Base-by-base conservation (phyloP, 1,140 invertebrate genomes). In the Drosophila athabasca region DNA sequence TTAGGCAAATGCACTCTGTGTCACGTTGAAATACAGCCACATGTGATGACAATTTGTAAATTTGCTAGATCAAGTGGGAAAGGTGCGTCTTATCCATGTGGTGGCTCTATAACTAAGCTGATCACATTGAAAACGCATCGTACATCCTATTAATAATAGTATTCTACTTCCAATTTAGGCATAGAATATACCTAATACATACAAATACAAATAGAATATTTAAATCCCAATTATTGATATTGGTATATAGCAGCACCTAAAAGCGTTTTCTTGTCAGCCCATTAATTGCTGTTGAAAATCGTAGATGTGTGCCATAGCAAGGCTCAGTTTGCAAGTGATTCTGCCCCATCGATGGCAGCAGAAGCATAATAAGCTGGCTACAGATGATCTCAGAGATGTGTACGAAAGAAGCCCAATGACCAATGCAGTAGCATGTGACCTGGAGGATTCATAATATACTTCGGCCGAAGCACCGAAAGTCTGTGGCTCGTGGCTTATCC, bases 31-130 rank as follows among this genome's bases (percentile, higher is more conserved):
- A 43, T 19, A 0, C 0, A 17, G 3, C 54, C 50, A 53, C 66
- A 59, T 88, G 76, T 87, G 83, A 83, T 43, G 55, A 87, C 83
- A 87, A 87, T 87, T 87, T 87, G 83, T 87, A 51, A 79, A 49
- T 75, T 88, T 88, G 83, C 83, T 45, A 88, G 13, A 88, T 5
- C 2, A 77, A 88, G 29, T 41, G 44, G 19, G 31, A 35, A 35
- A 0, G 31, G 54, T 54, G 83, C 57, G 75, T 61, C 55, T 88
- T 88, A 87, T 87, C 83, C 83, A 82, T 88, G 83, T 79, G 24
- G 15, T 76, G 11, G 13, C 2, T 5, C 26, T 9, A 46, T 1
- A 35, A 3, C 31, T 0, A 46, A 41, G 55, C 2, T 43, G 15
- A 70, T 68, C 9, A n/a, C 79, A 82, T 88, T 87, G 82, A 84